phyloP scores from a whole-genome alignment of 2,797 vertebrate genomes.

The Denticeps clupeoides region DNA sequence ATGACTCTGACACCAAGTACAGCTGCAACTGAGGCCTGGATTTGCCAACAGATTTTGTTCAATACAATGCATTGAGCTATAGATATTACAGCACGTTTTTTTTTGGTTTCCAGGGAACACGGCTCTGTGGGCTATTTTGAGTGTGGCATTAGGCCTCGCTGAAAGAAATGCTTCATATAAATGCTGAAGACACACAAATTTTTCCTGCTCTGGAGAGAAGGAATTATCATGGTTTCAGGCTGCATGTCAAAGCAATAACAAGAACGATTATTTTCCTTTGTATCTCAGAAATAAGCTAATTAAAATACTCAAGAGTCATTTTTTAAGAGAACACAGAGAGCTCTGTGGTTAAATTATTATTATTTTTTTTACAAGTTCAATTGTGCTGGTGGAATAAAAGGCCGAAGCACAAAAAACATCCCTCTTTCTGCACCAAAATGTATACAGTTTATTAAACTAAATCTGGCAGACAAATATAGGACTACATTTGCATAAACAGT shows the following conservation, averaged over 20 bases:
- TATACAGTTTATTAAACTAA: too few species aligned
- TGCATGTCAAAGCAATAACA: slow-evolving; percentile 2
- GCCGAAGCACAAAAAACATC: neutral
- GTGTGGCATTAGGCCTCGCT: neutral
- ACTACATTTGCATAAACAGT: too few species aligned
- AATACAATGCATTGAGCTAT: too few species aligned
- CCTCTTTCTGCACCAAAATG: too few species aligned
- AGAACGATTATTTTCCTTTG: slow-evolving; percentile 3
- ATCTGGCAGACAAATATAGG: too few species aligned
- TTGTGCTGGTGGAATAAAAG: neutral
- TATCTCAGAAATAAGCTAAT: neutral
- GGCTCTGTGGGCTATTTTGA: neutral
- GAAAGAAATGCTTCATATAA: neutral
- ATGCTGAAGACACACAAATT: slow-evolving; percentile 3
- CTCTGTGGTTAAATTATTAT: neutral
- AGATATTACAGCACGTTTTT: too few species aligned
- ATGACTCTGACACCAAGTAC: too few species aligned
- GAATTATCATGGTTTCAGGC: slow-evolving; percentile 8
- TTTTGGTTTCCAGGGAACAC: neutral
- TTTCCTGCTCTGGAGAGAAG: slow-evolving; percentile 3
- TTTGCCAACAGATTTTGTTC: too few species aligned
- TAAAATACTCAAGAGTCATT: slow-evolving; percentile 14
- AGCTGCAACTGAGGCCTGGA: too few species aligned
- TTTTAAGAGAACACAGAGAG: neutral
- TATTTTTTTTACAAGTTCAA: neutral